phyloP scores from a whole-genome alignment of 2,888 invertebrate species.

The Hirtodrosophila alboralis region DNA sequence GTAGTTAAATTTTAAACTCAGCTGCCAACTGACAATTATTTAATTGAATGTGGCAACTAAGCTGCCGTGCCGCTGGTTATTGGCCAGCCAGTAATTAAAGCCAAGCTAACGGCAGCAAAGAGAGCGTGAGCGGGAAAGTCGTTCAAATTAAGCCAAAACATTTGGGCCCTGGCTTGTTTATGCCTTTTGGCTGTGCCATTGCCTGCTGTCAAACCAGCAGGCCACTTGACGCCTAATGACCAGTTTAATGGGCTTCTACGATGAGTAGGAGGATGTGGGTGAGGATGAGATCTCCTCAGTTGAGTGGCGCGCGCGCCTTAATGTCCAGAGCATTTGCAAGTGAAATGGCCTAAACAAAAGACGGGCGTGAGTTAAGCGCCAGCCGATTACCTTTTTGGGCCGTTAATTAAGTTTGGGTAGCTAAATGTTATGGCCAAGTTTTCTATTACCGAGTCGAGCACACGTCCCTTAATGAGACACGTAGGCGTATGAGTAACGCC shows the following conservation, averaged over 20 bases:
- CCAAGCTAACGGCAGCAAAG: slow-evolving; percentile 27
- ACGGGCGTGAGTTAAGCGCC: slow-evolving; percentile 26
- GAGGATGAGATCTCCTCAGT: slow-evolving; percentile 14
- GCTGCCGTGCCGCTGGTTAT: slow-evolving; percentile 41
- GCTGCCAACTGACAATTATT: slow-evolving; percentile 55
- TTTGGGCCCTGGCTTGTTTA: slow-evolving; percentile 51
- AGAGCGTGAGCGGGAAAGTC: slow-evolving; percentile 5
- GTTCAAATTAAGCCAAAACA: slow-evolving; percentile 72
- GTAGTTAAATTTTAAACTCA: slow-evolving; percentile 45
- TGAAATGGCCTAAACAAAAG: slow-evolving; percentile 67
- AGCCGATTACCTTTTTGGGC: slow-evolving; percentile 64
- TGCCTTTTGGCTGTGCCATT: slow-evolving; percentile 30
- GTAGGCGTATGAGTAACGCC: slow-evolving; percentile 75
- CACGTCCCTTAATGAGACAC: slow-evolving; percentile 69
- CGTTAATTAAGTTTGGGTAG: slow-evolving; percentile 73
- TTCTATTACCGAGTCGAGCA: slow-evolving; percentile 65
- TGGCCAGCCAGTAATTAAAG: slow-evolving; percentile 67
- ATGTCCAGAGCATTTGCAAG: slow-evolving; percentile 68
- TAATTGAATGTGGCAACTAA: slow-evolving; percentile 62
- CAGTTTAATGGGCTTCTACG: slow-evolving; percentile 59
- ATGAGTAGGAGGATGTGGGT: neutral
- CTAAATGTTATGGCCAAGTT: slow-evolving; percentile 72
- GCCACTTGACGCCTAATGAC: slow-evolving; percentile 77
- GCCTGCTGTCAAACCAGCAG: slow-evolving; percentile 53
- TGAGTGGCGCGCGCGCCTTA: slow-evolving; percentile 42